Conservation (phyloP, 1,140 invertebrate species). For the Bombus impatiens region DNA sequence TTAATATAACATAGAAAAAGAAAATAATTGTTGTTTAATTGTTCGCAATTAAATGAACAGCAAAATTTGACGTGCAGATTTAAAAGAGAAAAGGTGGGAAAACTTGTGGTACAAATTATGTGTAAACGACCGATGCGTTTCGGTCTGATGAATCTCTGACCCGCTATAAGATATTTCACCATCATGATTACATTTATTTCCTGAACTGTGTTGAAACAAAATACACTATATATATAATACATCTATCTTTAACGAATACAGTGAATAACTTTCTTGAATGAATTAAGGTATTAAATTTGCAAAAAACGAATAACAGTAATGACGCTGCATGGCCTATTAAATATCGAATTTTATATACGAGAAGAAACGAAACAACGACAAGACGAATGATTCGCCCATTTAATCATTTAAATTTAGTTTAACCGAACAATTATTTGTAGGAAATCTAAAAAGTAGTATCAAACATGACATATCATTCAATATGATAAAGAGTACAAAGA, state of each 20-base stretch:
- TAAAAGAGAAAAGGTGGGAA: neutral
- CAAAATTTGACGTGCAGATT: neutral
- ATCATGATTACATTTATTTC: neutral
- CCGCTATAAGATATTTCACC: neutral
- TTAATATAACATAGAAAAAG: neutral
- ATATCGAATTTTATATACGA: neutral
- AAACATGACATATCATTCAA: too few species aligned
- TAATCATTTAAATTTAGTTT: too few species aligned
- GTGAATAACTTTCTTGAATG: neutral
- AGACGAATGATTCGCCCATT: too few species aligned
- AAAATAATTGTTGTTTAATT: neutral
- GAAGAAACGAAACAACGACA: too few species aligned
- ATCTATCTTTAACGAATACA: neutral
- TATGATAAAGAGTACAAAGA: too few species aligned
- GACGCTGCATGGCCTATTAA: too few species aligned
- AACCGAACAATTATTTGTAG: too few species aligned
- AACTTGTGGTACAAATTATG: neutral
- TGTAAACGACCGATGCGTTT: neutral
- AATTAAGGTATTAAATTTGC: too few species aligned
- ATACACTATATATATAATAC: neutral
- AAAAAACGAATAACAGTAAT: too few species aligned
- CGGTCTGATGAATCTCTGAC: neutral
- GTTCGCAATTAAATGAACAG: neutral
- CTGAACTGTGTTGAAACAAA: neutral
- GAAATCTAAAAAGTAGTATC: too few species aligned